Base-by-base conservation (phyloP, 37 sponge, comb jelly and placozoan species). In the Beroe forskalii region DNA sequence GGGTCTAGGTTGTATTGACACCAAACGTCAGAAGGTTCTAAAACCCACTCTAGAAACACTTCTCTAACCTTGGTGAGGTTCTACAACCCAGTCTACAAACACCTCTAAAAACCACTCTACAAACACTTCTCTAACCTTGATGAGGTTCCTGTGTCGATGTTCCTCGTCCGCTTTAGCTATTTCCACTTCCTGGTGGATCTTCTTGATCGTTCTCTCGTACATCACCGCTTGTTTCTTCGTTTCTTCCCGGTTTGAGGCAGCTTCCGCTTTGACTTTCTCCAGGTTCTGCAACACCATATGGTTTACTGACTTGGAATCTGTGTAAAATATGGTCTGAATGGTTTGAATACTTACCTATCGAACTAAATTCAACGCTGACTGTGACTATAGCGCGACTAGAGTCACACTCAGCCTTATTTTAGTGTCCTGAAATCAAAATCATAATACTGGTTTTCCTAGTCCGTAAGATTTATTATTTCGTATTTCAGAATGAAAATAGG, bases 101-200 rank as follows among this genome's bases (percentile, higher is more conserved):
- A n/a, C n/a, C n/a, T n/a, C n/a, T n/a, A n/a, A 9, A 55, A 55
- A 55, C 17, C 9, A 20, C 17, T 55, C 9, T 20, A 55, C 60
- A 55, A 17, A 55, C 9, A 55, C 17, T 55, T 17, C 17, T 66
- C 27, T 30, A 20, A 72, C 75, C 75, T 72, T 72, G 36, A 37
- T 30, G 23, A 72, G 28, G 35, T 32, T 32, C 20, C 75, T 14
- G 32, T 72, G 75, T 38, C 75, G 35, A 19, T 72, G 75, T 38
- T 32, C 75, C 39, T 72, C 75, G 75, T 72, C 75, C 38, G 33
- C 75, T 20, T 37, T 32, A 72, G 75, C 75, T 6, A 72, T 23
- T 30, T 72, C 75, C 32, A 72, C 31, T 39, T 72, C 75, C 75
- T 72, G 75, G 8, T 72, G 38, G 8, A 72, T 4, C 40, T 72